Conservation (phyloP, 2,113 vertebrate species). For the Andinoacara biseriatus region DNA sequence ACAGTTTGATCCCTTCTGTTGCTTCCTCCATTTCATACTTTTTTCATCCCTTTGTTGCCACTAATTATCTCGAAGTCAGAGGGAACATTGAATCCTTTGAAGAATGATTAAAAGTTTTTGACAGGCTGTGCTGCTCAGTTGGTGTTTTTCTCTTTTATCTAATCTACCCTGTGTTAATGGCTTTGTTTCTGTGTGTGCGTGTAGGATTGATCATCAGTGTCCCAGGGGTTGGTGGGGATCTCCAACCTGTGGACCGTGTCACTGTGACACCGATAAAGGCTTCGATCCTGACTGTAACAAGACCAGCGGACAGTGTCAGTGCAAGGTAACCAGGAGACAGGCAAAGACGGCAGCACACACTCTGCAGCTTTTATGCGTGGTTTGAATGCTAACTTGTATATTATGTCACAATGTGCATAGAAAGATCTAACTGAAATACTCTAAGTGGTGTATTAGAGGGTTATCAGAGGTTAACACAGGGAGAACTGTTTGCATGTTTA, state of each 20-base stretch:
- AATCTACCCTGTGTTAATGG: neutral
- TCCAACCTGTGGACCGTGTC: slow-evolving; percentile 93
- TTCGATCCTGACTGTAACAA: slow-evolving; percentile 96
- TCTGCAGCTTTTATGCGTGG: neutral
- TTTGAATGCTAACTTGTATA: neutral
- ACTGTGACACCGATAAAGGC: slow-evolving; percentile 92
- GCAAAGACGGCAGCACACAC: slow-evolving; percentile 1
- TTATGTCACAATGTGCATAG: neutral
- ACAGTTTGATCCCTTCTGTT: neutral
- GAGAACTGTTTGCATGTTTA: no score
- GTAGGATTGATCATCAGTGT: slow-evolving; percentile 95
- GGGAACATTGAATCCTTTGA: slow-evolving; percentile 4
- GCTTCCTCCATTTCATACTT: neutral
- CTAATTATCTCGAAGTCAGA: neutral
- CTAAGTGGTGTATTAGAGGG: no score
- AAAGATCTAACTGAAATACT: neutral
- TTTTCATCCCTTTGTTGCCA: neutral
- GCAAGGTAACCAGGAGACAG: slow-evolving; percentile 86
- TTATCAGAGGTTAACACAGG: no score
- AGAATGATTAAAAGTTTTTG: neutral
- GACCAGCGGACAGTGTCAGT: slow-evolving; percentile 92
- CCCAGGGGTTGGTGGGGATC: slow-evolving; percentile 98
- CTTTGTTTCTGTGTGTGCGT: slow-evolving; percentile 24
- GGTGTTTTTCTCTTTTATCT: neutral
- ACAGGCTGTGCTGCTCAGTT: neutral